A percentile compares a stretch with the other conserved stretches of the same genome.
phyloP scores from a whole-genome alignment of 2,888 invertebrate species.

The Apodemia arnacis region DNA sequence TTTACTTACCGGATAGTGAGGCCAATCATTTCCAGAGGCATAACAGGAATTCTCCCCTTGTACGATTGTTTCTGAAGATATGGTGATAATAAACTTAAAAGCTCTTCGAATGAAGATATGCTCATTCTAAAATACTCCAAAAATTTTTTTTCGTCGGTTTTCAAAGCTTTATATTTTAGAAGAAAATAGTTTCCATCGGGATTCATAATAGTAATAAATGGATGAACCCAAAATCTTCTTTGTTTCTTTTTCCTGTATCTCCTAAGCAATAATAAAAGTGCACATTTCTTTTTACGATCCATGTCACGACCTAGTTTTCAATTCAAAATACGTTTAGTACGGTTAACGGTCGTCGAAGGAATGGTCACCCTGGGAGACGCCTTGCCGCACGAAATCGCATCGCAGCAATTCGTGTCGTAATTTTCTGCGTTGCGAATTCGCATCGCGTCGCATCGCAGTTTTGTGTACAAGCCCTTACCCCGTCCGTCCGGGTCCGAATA shows the following conservation, averaged over 20 bases:
- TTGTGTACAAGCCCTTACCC: neutral
- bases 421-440: neutral
- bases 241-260: conserved; percentile 78
- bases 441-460: neutral
- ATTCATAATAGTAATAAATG: conserved; percentile 78
- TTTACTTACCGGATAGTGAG: conserved; percentile 63
- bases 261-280: conserved; percentile 75
- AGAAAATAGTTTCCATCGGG: conserved; percentile 49
- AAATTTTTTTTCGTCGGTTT: conserved; percentile 72
- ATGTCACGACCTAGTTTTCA: neutral
- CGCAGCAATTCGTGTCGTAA: neutral
- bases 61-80: conserved; percentile 82
- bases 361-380: conserved; percentile 4
- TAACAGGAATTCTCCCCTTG: conserved; percentile 84
- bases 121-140: conserved; percentile 83
- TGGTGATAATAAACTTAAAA: conserved; percentile 79
- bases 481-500: too few relatives aligned
- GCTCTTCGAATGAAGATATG: conserved; percentile 77
- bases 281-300: neutral
- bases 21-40: conserved; percentile 84
- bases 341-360: neutral
- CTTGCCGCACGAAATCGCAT: neutral
- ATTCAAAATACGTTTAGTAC: neutral
- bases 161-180: conserved; percentile 50
- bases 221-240: conserved; percentile 83